These are phyloP conservation scores for Amiota communis DNA, from an alignment of 2,888 invertebrate genomes.

Conservation along the genomic window DNA sequence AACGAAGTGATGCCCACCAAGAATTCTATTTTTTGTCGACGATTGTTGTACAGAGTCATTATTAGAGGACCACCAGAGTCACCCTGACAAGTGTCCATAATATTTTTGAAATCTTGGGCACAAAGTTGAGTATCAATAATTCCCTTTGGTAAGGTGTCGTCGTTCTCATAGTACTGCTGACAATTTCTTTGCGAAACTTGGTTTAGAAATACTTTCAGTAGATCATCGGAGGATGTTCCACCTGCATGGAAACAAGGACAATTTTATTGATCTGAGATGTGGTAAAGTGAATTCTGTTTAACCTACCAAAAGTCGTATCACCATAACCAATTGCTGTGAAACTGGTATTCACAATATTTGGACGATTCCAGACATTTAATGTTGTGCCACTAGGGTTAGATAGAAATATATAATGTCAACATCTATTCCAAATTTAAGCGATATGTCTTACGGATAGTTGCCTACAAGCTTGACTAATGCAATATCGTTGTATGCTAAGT, in stretches of 20 bases:
- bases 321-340: conserved; percentile 30
- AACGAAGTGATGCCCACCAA: conserved; percentile 29
- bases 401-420: too few species aligned
- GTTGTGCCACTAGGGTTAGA: background rate
- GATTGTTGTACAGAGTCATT: conserved; percentile 1
- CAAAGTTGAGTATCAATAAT: conserved; percentile 23
- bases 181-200: conserved; percentile 16
- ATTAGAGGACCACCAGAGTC: conserved; percentile 24
- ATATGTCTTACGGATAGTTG: background rate
- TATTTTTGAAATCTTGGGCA: conserved; percentile 5
- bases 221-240: conserved; percentile 19
- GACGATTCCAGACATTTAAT: conserved; percentile 6
- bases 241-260: background rate
- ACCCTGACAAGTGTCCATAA: conserved; percentile 25
- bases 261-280: too few species aligned
- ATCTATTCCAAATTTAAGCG: background rate
- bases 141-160: conserved; percentile 5
- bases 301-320: conserved; percentile 29
- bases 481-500: conserved; percentile 27
- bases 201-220: conserved; percentile 23
- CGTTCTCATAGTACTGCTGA: background rate
- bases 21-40: background rate
- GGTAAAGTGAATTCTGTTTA: too few species aligned
- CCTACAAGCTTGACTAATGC: conserved; percentile 24
- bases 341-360: conserved; percentile 10